Evolutionary conservation across 2,797 vertebrate genomes (phyloP).

Genomic region (Mycteria americana): DNA sequence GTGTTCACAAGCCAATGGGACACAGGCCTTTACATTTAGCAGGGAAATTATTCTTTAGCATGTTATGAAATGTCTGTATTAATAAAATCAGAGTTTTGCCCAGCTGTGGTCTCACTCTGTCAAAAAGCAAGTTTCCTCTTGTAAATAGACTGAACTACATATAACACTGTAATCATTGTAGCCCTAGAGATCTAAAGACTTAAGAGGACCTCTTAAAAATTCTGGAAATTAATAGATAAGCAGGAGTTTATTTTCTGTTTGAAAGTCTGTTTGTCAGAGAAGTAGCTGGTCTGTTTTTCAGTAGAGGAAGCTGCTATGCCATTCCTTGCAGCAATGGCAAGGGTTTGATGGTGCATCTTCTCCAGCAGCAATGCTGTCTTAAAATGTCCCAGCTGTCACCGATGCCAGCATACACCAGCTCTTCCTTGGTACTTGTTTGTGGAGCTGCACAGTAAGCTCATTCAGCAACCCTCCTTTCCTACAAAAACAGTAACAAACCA

Average conservation of each 20-base stretch:
- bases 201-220: neutral
- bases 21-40: neutral
- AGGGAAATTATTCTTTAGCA: neutral
- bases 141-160: neutral
- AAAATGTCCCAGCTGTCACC: rapidly evolving
- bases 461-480: neutral
- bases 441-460: neutral
- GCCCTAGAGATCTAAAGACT: neutral
- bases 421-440: neutral
- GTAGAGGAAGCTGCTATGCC: neutral
- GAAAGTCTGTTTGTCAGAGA: neutral
- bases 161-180: neutral
- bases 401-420: neutral
- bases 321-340: neutral
- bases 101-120: neutral
- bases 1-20: neutral
- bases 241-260: neutral
- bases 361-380: neutral
- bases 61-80: neutral
- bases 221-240: neutral
- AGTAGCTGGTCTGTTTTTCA: neutral
- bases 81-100: neutral
- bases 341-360: neutral
- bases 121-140: neutral
- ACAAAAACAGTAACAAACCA: neutral